Percentiles rank a stretch among this genome's conserved stretches.
These are phyloP conservation scores for Austrofundulus limnaeus DNA, from an alignment of 2,113 vertebrate species.

Conservation along the genomic window DNA sequence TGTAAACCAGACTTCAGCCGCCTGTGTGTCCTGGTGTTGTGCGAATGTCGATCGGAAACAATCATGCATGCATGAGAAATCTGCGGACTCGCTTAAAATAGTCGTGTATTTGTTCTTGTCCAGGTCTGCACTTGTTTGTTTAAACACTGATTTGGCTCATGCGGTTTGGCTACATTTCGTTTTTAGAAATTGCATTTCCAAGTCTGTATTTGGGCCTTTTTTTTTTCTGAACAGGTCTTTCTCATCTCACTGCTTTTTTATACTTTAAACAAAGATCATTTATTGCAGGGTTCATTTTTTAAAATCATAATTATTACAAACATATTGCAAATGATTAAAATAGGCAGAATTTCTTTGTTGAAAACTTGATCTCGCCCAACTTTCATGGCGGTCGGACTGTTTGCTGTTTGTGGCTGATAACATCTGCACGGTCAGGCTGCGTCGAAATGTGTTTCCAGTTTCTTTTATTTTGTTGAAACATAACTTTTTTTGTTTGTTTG, in stretches of 20 bases:
- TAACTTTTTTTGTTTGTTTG: constrained; percentile 66
- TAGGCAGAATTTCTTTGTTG: constrained; percentile 14
- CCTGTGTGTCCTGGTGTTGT: constrained; percentile 67
- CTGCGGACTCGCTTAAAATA: constrained; percentile 52
- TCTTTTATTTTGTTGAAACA: constrained; percentile 68
- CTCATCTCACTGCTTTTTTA: constrained; percentile 16
- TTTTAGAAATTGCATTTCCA: constrained; percentile 28
- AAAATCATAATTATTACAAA: not conserved
- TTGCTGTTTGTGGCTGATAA: constrained; percentile 57
- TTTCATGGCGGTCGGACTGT: constrained; percentile 36
- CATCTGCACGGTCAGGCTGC: constrained; percentile 62
- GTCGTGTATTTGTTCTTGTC: constrained; percentile 57
- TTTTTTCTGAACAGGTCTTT: constrained; percentile 13
- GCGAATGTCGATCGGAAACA: constrained; percentile 57
- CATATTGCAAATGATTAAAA: constrained; percentile 1
- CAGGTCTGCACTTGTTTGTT: constrained; percentile 64
- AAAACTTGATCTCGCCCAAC: constrained; percentile 12
- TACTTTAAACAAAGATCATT: constrained; percentile 1
- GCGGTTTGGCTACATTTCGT: constrained; percentile 39
- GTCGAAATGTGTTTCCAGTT: constrained; percentile 69
- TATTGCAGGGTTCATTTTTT: not conserved
- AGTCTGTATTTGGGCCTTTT: constrained; percentile 16
- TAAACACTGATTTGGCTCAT: constrained; percentile 45
- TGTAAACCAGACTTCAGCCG: constrained; percentile 66
- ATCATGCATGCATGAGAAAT: constrained; percentile 51